Evolutionary conservation across 2,888 invertebrate species (phyloP), one percentile per base, ranked within the genome.

Genomic region (Tenthredo distinguenda): DNA sequence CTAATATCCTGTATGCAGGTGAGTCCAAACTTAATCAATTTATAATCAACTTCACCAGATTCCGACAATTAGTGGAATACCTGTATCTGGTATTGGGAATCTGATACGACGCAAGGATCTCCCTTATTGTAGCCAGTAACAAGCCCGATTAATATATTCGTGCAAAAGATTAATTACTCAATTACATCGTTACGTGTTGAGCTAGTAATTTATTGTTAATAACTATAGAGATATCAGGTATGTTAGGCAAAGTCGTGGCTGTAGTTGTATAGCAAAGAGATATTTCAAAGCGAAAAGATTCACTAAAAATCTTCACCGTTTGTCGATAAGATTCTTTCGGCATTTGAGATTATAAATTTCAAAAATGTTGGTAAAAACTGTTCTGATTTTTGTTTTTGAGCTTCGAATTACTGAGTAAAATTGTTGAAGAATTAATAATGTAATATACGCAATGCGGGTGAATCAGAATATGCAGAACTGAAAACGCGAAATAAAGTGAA

Each of bases 401-500:
- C 34, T 4, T 50, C 31, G 5, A 7, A 12, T 37, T 55, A 31
- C 50, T 18, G 31, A 18, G 26, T 50, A 31, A 31, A 2, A 10
- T 47, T 62, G 5, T 15, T 81, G 62, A 9, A 81, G 21, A 62
- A 62, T 81, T 81, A 62, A 81, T 71, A 15, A 83, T 15, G 12
- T n/a, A 58, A 58, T 62, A 21, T n/a, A 31, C 62, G 55, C 18
- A 58, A 40, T 43, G 31, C 31, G 43, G 21, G 82, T 37, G 58
- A 79, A 79, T 58, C 37, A 26, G 18, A 55, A 43, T 26, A 74
- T 47, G 68, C 18, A 21, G 6, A 47, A 47, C 34, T 47, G 68
- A 83, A 47, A 83, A 43, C 18, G 55, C 55, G 34, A 62, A 83
- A 68, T 83, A 47, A 83, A 83, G 68, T 62, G 43, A 47, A 71